Evolutionary conservation across 2,797 vertebrate genomes (phyloP), one percentile per base, ranked within the genome.

Genomic region (Cynodonichthys magdalenae): DNA sequence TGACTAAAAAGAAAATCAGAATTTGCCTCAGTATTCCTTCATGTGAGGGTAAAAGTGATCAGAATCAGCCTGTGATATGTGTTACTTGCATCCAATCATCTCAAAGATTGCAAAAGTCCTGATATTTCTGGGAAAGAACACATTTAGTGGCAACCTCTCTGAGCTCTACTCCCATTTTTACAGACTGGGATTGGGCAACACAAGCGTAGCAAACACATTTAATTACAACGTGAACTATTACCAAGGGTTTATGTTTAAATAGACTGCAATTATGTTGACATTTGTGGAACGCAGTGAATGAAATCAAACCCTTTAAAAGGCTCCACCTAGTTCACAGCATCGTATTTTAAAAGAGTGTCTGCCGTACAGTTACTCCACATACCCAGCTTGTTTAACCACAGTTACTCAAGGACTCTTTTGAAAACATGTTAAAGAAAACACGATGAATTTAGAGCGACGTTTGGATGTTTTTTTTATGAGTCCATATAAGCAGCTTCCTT

Each of bases 401-500:
- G 19, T 59, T 19, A 20, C 14, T 28, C 15, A 59, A 19, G 2
- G 15, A 34, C 48, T 27, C 4, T 59, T 31, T 69, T 50, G 2
- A 59, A 69, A 66, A 62, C 3, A 0, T n/a, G 18, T 18, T 15
- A 0, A 15, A n/a, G 19, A 59, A 52, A 69, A 53, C 15, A n/a
- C 24, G 24, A 14, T 20, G 29, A 42, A 54, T 59, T 41, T 41
- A 24, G 20, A 28, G 29, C 5, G 56, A 20, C 41, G 47, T 17
- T 17, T 11, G 54, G 6, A 29, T 48, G n/a, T 15, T 71, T 69
- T 71, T 69, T 85, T 53, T 51, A 48, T 39, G 36, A 69, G 20
- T 66, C 18, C 18, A 48, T 27, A 29, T 56, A 44, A 52, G 12
- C 58, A 50, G 20, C 34, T 81, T 87, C 81, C 80, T 87, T 88